Evolutionary conservation across 2,888 invertebrate genomes (phyloP), one percentile per base, ranked within the genome.

Genomic region (Sthenelais limicola): DNA sequence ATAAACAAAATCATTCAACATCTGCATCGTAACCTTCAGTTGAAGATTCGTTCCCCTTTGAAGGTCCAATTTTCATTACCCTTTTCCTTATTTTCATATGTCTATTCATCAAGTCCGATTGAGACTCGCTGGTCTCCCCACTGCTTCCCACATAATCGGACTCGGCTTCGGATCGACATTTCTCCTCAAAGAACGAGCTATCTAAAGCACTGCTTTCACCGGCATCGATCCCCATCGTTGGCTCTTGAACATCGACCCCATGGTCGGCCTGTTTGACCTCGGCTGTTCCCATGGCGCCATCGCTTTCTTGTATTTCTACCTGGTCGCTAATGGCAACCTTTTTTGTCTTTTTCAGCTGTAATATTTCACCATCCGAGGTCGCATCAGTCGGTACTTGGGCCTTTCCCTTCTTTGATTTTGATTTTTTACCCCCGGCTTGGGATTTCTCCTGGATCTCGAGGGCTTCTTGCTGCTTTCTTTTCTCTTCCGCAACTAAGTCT

Each of bases 21-120:
- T 62, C 62, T n/a, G 62, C 62, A 9, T 62, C 62, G 15, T 62
- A 62, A 15, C 38, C 62, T 24, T 62, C 62, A 62, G 3, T 62
- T 7, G 18, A 2, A 9, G 12, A 26, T 4, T 62, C 62, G 1
- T 35, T 24, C 15, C 24, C 62, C 35, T 35, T 35, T n/a, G 62
- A 62, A 9, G 62, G 38, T 18, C 15, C 38, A 38, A 21, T 35
- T 7, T 9, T n/a, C n/a, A n/a, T n/a, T n/a, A n/a, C n/a, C n/a
- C n/a, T n/a, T n/a, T n/a, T n/a, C n/a, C n/a, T n/a, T n/a, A n/a
- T 35, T 12, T 26, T 24, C 9, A 24, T 35, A 7, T 21, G 62
- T 24, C 32, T 9, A 3, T 43, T 35, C 2, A 9, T 18, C 3
- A 35, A 21, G 3, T 62, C 38, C 1, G 21, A 12, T n/a, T 56